Evolutionary conservation across 2,113 vertebrate genomes (phyloP), one percentile per base, ranked within the genome.

Genomic region (Pedetes capensis): DNA sequence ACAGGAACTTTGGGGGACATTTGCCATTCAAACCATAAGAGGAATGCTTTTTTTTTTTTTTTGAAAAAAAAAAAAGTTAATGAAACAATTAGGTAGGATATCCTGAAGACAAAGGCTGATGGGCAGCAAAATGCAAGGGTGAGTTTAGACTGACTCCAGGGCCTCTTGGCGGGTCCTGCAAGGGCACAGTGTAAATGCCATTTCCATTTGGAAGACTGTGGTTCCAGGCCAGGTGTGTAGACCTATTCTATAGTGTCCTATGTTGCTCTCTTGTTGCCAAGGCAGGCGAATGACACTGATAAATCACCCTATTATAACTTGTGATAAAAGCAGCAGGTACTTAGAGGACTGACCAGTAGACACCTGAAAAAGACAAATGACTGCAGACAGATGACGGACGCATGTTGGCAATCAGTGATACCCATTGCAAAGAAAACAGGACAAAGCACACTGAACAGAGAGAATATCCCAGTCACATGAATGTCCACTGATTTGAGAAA

Each of bases 301-400:
- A 96, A 97, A 94, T 97, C 37, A 97, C 93, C 91, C 95, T 90
- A 95, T 96, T 98, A 98, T 51, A 97, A 87, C 0, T 27, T 29
- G 92, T 51, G 85, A 97, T 92, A 96, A 68, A 97, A 96, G 97
- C 97, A 97, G 83, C 91, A 95, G 83, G 74, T 96, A 95, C 96
- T 94, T 96, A 97, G 69, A 82, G 95, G 90, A 95, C 87, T 44
- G 63, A 63, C 29, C 89, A 87, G 18, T 7, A 95, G 96, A 97
- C 91, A 96, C 92, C 59, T 5, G 1, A 87, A 90, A 81, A 75
- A 92, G 94, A 98, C 86, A 91, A 95, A 96, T 95, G 83, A 57
- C 81, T 17, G 18, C 16, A 53, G 85, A 91, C 3, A 93, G 68
- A 51, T 37, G 66, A 92, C 5, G 5, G 61, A 91, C 0, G 23